These are phyloP conservation scores for Rhynchomys soricoides DNA, from an alignment of 2,113 vertebrate genomes.

Conservation along the genomic window DNA sequence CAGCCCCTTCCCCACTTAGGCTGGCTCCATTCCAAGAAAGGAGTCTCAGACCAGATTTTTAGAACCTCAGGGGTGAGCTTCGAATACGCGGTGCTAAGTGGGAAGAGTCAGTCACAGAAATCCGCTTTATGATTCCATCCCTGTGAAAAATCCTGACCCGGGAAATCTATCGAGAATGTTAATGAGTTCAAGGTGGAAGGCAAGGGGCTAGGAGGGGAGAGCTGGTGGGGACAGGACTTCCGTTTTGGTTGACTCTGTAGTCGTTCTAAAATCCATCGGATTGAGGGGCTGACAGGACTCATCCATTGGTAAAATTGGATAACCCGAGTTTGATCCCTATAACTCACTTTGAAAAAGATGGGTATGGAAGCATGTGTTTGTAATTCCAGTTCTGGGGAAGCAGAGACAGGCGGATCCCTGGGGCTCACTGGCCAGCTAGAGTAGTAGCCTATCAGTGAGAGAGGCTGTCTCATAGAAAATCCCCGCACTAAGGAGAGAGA, in stretches of 20 bases:
- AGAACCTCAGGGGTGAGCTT: not conserved
- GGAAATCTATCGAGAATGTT: not conserved
- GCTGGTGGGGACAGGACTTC: not conserved
- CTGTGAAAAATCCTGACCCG: not conserved
- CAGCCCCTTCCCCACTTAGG: not conserved
- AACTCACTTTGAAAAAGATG: not conserved
- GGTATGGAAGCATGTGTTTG: not conserved
- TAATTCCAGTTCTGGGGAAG: not conserved
- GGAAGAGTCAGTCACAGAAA: not conserved
- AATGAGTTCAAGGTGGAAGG: not conserved
- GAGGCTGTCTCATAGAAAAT: not conserved
- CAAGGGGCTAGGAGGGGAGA: not conserved
- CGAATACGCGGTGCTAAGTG: not conserved
- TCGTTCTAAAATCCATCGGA: not conserved
- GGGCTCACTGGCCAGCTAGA: not conserved
- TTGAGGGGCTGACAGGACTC: not conserved
- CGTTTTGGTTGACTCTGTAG: not conserved
- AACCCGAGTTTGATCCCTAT: not conserved
- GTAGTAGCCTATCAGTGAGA: not conserved
- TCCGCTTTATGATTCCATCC: not conserved
- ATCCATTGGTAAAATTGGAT: not conserved
- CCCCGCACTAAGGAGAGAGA: no score
- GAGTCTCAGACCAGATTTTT: not conserved
- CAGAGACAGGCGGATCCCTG: not conserved
- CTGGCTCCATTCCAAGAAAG: not conserved